Evolutionary conservation across 2,888 invertebrate species (phyloP), one percentile per base, ranked within the genome.

Genomic region (Eilema depressum): DNA sequence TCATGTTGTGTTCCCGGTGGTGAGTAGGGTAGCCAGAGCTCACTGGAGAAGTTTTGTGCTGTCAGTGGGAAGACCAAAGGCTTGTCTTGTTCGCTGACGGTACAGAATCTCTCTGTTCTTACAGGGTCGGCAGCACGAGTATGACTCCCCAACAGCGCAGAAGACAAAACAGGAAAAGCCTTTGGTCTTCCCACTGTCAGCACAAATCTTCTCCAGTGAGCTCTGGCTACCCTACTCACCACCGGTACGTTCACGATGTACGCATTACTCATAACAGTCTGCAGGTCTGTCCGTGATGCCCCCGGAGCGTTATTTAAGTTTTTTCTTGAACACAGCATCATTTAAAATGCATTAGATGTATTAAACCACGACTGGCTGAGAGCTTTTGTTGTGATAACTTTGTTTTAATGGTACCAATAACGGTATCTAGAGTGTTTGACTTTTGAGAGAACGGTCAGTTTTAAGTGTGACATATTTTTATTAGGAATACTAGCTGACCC

Each of bases 311-410:
- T 63, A 14, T 37, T 47, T 25, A 10, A 28, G 14, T 28, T 47
- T 25, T 74, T 76, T 75, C 74, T 77, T 69, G 73, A 73, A 68
- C 76, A 69, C 73, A 73, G 77, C 78, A 85, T 86, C 85, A 89
- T 90, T 83, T 87, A 87, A 89, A 90, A 89, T 83, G 77, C 89
- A 89, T 90, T 89, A 89, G 14, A 59, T 17, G 28, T 66, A 69
- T 56, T 65, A 66, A 37, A 57, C 53, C 8, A 53, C 10, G 10
- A 10, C 68, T 63, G 26, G 26, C 12, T 14, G 26, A 26, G 59
- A 59, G 26, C 20, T 11, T 59, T 59, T 59, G 59, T 59, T 59
- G 26, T 59, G 59, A 47, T 85, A 86, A 85, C 82, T 77, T 76
- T 63, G 74, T 71, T 75, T 71, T 77, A 81, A 77, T 77, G 76